Evolutionary conservation across 2,797 vertebrate species (phyloP).

Genomic region (Epinephelus coioides): DNA sequence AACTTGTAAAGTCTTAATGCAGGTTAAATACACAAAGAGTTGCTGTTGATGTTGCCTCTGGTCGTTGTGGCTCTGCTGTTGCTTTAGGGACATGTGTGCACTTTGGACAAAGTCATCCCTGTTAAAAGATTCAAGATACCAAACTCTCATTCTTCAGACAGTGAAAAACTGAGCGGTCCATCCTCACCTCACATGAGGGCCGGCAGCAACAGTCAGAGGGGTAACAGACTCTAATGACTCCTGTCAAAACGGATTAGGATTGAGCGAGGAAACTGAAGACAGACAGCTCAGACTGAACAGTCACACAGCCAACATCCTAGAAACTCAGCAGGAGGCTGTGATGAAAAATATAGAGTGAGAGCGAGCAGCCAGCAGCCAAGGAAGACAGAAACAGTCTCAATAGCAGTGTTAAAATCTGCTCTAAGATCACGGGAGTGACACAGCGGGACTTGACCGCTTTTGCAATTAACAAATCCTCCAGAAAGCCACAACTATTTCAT

Average conservation of each 20-base stretch:
- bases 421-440: too few species aligned
- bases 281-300: not conserved
- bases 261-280: slow-evolving; percentile 3
- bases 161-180: not conserved
- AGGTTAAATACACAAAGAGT: not conserved
- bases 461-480: too few species aligned
- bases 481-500: too few species aligned
- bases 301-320: not conserved
- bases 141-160: not conserved
- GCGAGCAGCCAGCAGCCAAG: too few species aligned
- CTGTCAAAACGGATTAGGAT: slow-evolving; percentile 12
- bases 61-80: not conserved
- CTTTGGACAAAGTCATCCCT: not conserved
- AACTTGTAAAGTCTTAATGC: too few species aligned
- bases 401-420: too few species aligned
- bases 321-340: too few species aligned
- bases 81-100: not conserved
- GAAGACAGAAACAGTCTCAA: too few species aligned
- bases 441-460: too few species aligned
- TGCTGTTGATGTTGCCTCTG: not conserved
- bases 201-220: not conserved
- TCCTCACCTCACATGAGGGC: not conserved
- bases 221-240: slow-evolving; percentile 14
- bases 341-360: too few species aligned
- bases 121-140: not conserved